Conservation (phyloP, 30 jellyfish, hydroid and myxozoan species). For the Aurelia sp. region DNA sequence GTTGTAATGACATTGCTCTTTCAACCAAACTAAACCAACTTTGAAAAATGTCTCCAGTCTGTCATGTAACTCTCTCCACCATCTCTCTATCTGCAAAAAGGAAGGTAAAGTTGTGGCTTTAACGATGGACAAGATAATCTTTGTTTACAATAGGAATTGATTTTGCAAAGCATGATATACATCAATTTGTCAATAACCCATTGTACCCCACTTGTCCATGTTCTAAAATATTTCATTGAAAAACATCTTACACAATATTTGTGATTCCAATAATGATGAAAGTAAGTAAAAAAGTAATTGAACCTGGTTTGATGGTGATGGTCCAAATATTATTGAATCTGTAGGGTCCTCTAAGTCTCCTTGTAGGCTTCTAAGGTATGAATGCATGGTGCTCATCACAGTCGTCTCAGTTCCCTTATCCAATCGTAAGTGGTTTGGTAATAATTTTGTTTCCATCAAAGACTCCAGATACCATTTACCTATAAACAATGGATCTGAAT, state of each 20-base stretch:
- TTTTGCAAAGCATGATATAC: too few relatives aligned
- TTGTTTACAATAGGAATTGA: too few relatives aligned
- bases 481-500: constrained; percentile 48
- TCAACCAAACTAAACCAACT: constrained; percentile 32
- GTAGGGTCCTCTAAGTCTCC: constrained; percentile 59
- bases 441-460: constrained; percentile 27
- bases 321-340: constrained; percentile 58
- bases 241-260: too few relatives aligned
- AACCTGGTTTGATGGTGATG: constrained; percentile 64
- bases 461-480: constrained; percentile 54
- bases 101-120: not conserved
- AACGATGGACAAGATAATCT: too few relatives aligned
- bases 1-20: constrained; percentile 45
- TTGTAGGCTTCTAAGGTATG: constrained; percentile 31
- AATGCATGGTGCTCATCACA: constrained; percentile 48
- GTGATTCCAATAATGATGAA: not conserved
- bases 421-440: constrained; percentile 34
- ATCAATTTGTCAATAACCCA: too few relatives aligned
- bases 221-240: not conserved
- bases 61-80: constrained; percentile 66
- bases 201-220: too few relatives aligned
- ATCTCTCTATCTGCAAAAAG: constrained; percentile 33
- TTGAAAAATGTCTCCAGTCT: constrained; percentile 59
- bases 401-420: constrained; percentile 67
- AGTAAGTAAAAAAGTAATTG: not conserved